These are phyloP conservation scores for Vultur gryphus DNA, from an alignment of 2,797 vertebrate species.

Conservation along the genomic window DNA sequence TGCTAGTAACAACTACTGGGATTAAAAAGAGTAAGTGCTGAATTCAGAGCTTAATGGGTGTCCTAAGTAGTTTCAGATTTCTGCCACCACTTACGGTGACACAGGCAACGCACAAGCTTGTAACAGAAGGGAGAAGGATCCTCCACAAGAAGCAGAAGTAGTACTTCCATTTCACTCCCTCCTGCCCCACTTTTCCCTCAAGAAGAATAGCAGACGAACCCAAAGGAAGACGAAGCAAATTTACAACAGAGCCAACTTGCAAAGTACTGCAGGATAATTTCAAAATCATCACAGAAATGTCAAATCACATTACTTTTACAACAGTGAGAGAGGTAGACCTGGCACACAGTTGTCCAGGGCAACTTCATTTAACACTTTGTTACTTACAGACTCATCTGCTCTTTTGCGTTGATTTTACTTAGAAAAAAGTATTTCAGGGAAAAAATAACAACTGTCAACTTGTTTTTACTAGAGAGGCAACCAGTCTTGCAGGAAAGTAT, in stretches of 20 bases:
- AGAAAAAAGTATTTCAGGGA: neutral
- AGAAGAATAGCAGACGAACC: neutral
- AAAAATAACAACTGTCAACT: neutral
- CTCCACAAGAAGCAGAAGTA: neutral
- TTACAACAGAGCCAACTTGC: neutral
- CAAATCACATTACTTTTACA: rapidly evolving
- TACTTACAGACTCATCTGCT: neutral
- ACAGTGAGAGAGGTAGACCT: neutral
- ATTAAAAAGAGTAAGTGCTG: neutral
- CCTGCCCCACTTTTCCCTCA: neutral
- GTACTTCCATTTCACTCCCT: neutral
- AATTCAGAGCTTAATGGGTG: neutral
- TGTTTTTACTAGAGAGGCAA: neutral
- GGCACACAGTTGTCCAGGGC: neutral
- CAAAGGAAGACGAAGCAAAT: neutral
- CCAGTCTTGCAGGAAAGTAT: neutral
- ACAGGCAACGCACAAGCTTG: rapidly evolving
- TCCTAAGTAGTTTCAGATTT: neutral
- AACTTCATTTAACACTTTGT: neutral
- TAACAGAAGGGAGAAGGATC: neutral
- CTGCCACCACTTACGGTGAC: neutral
- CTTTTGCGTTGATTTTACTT: neutral
- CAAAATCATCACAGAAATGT: neutral
- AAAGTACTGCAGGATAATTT: neutral
- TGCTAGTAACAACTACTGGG: neutral